Evolutionary conservation across 1,140 invertebrate species (phyloP), one percentile per base, ranked within the genome.

Genomic region (Idris sp.): DNA sequence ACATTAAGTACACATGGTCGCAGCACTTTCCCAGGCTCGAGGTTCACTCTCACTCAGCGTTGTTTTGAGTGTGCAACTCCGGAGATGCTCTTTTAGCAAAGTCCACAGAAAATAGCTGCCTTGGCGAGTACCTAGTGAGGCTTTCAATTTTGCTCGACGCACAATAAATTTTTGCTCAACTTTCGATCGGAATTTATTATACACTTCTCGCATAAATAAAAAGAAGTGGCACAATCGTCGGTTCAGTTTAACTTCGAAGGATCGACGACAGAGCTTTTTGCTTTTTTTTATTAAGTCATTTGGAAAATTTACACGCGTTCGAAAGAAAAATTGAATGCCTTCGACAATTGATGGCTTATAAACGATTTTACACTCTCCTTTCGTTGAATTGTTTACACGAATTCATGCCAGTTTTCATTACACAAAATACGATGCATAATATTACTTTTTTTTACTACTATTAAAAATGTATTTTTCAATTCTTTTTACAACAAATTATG

Each of bases 171-270:
- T 59, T 25, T 44, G 38, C 35, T 22, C 22, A 75, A 75, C 73
- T 75, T 75, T 75, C 73, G 59, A 75, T 69, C 58, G 59, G 53
- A 75, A 75, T 75, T 75, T 75, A 75, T 76, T 71, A 71, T 76
- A 61, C 73, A 33, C 56, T 56, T 65, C 33, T 71, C 73, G 73
- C 59, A 76, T 76, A 76, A 76, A 76, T 76, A 76, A 54, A 71
- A 76, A 67, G 67, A 76, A 76, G 59, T 72, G 61, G 67, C 48
- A 49, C 51, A 56, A 65, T 62, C 64, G 48, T 56, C 26, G 11
- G 35, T 35, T 36, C 62, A 35, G 53, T 68, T 76, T 62, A 65
- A 76, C 74, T 76, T 76, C 35, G 53, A 46, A 65, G 25, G 22
- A 54, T 65, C 69, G 59, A 41, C 51, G 58, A 43, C 49, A 35